These are phyloP conservation scores for Pangasius macronema DNA, from an alignment of 2,797 vertebrate species.

Conservation along the genomic window DNA sequence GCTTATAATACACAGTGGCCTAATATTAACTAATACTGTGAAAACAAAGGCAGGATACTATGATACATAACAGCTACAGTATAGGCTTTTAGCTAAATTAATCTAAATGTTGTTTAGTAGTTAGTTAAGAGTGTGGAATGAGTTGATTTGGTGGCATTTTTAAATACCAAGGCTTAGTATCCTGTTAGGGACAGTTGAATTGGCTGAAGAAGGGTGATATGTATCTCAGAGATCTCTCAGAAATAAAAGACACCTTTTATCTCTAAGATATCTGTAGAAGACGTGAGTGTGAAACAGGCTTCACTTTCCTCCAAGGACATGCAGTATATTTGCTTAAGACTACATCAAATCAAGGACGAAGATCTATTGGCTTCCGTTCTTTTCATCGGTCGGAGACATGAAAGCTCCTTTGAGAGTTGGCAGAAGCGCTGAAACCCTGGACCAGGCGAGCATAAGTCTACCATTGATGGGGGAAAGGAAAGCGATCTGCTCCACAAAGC, in stretches of 20 bases:
- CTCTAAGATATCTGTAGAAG: conserved; percentile 6
- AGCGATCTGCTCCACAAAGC: conserved; percentile 39
- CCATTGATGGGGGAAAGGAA: conserved; percentile 42
- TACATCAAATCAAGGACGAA: conserved; percentile 28
- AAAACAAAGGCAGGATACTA: neutral
- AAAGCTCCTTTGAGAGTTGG: conserved; percentile 41
- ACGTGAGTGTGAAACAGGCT: neutral
- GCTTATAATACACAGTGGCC: neutral
- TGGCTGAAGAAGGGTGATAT: neutral
- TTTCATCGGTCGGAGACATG: conserved; percentile 38
- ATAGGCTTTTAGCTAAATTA: neutral
- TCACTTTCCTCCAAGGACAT: conserved; percentile 20
- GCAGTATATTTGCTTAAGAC: conserved; percentile 26
- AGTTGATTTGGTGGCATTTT: conserved; percentile 5
- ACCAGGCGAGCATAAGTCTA: conserved; percentile 33
- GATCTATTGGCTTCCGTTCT: conserved; percentile 35
- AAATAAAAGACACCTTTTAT: conserved; percentile 11
- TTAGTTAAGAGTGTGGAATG: neutral
- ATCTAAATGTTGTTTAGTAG: neutral
- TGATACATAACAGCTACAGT: neutral
- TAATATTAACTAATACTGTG: neutral
- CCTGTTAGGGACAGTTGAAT: neutral
- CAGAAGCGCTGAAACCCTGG: conserved; percentile 44
- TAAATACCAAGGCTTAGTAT: neutral
- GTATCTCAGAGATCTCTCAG: neutral